Evolutionary conservation across 1,140 invertebrate genomes (phyloP), one percentile per base, ranked within the genome.

Genomic region (Tenebrio molitor): DNA sequence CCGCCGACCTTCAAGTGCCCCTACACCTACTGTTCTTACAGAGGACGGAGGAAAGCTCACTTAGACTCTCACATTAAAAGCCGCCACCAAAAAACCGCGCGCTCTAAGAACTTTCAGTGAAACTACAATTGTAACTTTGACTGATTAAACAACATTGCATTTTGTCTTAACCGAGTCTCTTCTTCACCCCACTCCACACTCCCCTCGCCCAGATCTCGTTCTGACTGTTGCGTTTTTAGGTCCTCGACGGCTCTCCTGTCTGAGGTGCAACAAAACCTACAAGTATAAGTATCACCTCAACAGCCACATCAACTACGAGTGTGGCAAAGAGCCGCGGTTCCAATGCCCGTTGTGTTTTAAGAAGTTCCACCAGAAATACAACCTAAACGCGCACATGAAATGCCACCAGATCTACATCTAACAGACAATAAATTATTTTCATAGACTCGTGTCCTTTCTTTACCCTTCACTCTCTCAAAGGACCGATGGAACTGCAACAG

Each of bases 221-320:
- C 50, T 58, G n/a, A 58, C 10, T 25, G 42, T 8, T 16, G 14
- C 14, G 15, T 68, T 67, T 68, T 68, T 68, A 68, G 65, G 65
- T 14, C n/a, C 7, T 7, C 41, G 17, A 15, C 15, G 65, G 17
- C n/a, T 19, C 10, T 42, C 1, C 16, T 68, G 65, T 34, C 12
- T 8, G 10, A 21, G 14, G 10, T 88, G 88, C 78, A 86, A 87
- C 33, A 87, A 87, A 78, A 84, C 84, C 73, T 86, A 86, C 81
- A 85, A 85, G 78, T 84, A 85, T 78, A 85, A 84, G 69, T 84
- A 84, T 74, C 85, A 84, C 23, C 80, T 88, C 70, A 86, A 85
- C 77, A 82, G 87, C 63, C 89, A 91, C 74, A 86, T 87, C 72
- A 90, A 87, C 70, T 90, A 88, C 79, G 90, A 91, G 78, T 92